Base-by-base conservation (phyloP, 2,797 vertebrate species). In the Netta rufina region DNA sequence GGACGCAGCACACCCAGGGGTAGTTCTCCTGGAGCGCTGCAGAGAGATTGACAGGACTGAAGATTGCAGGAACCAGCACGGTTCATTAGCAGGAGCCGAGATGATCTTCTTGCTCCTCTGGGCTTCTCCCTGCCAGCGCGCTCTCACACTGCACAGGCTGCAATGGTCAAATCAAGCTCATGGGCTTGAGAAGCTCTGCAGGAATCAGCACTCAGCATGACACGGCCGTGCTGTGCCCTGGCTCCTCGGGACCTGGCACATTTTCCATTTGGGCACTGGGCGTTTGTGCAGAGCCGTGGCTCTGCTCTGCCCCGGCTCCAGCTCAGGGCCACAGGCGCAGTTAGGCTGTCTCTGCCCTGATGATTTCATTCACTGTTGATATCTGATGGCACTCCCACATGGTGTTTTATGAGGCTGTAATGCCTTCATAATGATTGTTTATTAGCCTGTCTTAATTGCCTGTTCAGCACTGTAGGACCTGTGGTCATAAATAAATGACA, bases 1-100 rank as follows among this genome's bases (percentile, higher is more conserved):
- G 66, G 91, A 89, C 58, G 93, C 98, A 98, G 98, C 98, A 97
- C 97, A 89, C 97, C 97, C 95, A 95, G 97, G 97, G 97, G 98
- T 97, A 97, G 97, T 97, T 97, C 97, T 96, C 97, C 94, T 79
- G 70, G 94, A 92, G 97, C 84, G 94, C 86, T n/a, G 79, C 57
- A 96, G 96, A 87, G 84, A 97, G 92, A 97, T 90, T 98, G 98
- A 98, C 98, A 98, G 97, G 83, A 47, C 38, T 89, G 92, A 71
- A 87, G 78, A 94, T 92, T 14, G 79, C 5, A 51, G 22, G 27
- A 43, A 33, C 10, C 53, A 25, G 41, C 88, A 69, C 2, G 33
- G 65, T 51, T 67, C 41, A 5, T 33, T 33, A 39, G 9, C 17
- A 5, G 66, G 77, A 51, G 30, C 25, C 1, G 0, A 18, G 51